Evolutionary conservation across 92 coral and sea anemone species (phyloP), one percentile per base, ranked within the genome.

Genomic region (Palythoa heliodiscus): DNA sequence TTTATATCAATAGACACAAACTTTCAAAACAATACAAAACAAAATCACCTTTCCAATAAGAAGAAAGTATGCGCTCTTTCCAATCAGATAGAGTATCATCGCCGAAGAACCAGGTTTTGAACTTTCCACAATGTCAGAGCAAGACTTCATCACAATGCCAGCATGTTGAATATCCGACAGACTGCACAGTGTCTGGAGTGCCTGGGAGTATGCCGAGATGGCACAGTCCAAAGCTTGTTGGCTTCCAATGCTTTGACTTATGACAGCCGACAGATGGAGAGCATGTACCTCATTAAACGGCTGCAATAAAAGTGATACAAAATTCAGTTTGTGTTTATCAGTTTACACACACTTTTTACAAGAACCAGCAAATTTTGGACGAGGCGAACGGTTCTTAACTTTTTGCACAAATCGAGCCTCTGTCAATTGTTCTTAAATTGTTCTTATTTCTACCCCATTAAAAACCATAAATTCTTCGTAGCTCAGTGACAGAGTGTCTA

Each of bases 271-370:
- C 39, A 96, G 89, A 67, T 90, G 92, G 55, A 94, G 92, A 1
- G 98, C 91, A 84, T 84, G 92, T 14, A 92, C 92, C 69, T 88
- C 91, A 83, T 91, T 89, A 15, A 94, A 82, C 19, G 98, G 98
- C 98, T 96, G 64, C 8, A 58, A 66, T 63, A 54, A 15, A 40
- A 82, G 64, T 58, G 25, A 61, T 17, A 29, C 5, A 16, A 75
- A 61, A 22, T 29, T 64, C 5, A 29, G 48, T 10, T 15, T 38
- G 17, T 7, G 11, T 60, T 70, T 17, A 6, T 37, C 47, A 54
- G 39, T 39, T 35, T 68, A 29, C 35, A 29, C 35, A 29, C 35
- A 29, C 1, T 29, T 29, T 29, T 29, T 29, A 0, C 35, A 29
- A 29, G 35, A 29, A 29, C 35, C 35, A 29, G 35, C 1, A 29